Evolutionary conservation across 2,113 vertebrate genomes (phyloP).

Genomic region (Gobiocypris rarus): DNA sequence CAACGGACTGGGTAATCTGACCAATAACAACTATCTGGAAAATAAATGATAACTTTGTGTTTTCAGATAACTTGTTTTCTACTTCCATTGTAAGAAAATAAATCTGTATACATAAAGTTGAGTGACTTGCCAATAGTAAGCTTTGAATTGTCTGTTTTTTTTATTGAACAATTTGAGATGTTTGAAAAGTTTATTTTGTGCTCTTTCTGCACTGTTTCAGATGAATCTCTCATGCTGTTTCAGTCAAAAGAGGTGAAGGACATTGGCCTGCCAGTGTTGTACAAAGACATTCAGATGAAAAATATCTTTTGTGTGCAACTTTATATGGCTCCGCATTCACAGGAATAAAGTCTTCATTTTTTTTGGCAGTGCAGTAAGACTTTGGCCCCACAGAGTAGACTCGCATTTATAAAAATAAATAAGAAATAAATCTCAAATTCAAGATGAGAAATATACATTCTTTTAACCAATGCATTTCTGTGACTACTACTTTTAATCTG

Average conservation of each 20-base stretch:
- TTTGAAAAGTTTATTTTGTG: background rate
- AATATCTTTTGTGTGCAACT: conserved; percentile 7
- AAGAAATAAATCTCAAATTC: background rate
- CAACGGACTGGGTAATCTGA: no score
- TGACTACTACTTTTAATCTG: background rate
- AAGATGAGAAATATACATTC: background rate
- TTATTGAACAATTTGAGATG: background rate
- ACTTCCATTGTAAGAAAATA: background rate
- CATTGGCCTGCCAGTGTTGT: background rate
- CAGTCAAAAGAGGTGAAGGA: conserved; percentile 30
- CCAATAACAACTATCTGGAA: background rate
- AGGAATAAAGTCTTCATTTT: background rate
- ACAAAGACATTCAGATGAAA: background rate
- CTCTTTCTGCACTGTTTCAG: background rate
- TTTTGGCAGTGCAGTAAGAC: background rate
- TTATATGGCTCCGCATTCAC: background rate
- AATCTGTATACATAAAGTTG: background rate
- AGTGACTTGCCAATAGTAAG: background rate
- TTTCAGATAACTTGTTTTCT: background rate
- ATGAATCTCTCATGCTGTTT: background rate
- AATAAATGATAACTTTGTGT: background rate
- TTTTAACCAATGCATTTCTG: background rate
- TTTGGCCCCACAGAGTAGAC: background rate
- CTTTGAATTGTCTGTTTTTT: background rate
- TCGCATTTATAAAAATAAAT: background rate